Evolutionary conservation across 2,888 invertebrate genomes (phyloP).

Genomic region (Adelphocoris suturalis): DNA sequence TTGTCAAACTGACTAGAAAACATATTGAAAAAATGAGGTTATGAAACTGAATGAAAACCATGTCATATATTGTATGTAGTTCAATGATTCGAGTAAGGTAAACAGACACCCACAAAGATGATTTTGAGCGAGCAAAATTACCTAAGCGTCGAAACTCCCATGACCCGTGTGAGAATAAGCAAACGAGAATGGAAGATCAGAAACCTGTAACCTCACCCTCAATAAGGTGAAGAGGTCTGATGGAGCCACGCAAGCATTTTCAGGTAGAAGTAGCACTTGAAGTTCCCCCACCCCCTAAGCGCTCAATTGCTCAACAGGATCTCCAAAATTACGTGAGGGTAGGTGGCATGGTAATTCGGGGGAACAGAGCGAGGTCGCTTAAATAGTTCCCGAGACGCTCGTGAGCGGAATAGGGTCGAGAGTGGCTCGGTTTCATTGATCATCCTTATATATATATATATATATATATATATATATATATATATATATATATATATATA

Average conservation of each 20-base stretch:
- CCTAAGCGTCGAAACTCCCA: neutral
- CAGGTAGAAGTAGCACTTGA: conserved; percentile 40
- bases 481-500: no score
- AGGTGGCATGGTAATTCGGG: neutral
- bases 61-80: no score
- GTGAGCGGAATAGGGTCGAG: conserved; percentile 5
- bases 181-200: conserved; percentile 15
- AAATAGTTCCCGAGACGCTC: conserved; percentile 39
- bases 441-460: neutral
- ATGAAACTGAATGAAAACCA: no score
- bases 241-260: conserved; percentile 50
- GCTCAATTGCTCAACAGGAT: conserved; percentile 1
- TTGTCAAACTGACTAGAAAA: no score
- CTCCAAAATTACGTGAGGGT: conserved; percentile 25
- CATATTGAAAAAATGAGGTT: no score
- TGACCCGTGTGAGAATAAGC: conserved; percentile 22
- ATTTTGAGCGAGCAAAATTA: no score
- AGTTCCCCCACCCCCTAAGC: neutral
- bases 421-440: conserved; percentile 5
- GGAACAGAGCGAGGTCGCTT: neutral
- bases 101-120: no score
- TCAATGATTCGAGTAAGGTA: no score
- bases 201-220: conserved; percentile 52
- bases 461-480: no score
- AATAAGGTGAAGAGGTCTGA: conserved; percentile 45